Evolutionary conservation across 1,140 invertebrate genomes (phyloP), one percentile per base, ranked within the genome.

Genomic region (Telenomus remus): DNA sequence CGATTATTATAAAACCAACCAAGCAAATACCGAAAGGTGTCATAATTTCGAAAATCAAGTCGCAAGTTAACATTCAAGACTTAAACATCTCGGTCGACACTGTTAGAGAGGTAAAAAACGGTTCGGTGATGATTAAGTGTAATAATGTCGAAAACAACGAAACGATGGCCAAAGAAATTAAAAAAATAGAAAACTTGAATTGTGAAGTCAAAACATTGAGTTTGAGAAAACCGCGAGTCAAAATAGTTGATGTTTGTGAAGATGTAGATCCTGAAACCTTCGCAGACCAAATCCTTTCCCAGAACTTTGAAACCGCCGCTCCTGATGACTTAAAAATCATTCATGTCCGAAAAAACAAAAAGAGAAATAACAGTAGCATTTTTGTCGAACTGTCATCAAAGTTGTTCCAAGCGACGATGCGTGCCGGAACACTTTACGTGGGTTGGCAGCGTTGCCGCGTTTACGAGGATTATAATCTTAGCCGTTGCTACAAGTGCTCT

Each of bases 1-100:
- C 54, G 9, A 46, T 56, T 46, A 1, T 56, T 0, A 44, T 56
- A 1, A 56, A 56, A 46, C 54, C 54, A 10, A 56, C 12, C 10
- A 7, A 33, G 2, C 9, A 34, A 14, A 33, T 0, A 0, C 4
- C 11, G 6, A 56, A 46, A 56, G 42, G 27, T 9, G 13, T n/a
- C n/a, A 42, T 55, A 15, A 43, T 42, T 2, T 43, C 42, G 3
- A 55, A 42, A 56, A 56, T 56, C 4, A 56, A 33, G 9, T 13
- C 10, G 9, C 11, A 44, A 56, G 12, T 56, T 27, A 46, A 56
- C 7, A n/a, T 56, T 1, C 16, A 16, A 0, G 43, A 46, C 3
- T 10, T 46, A 11, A 46, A 46, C 2, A 56, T 56, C 13, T 33
- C 54, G 39, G 42, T 56, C 12, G 19, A 56, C 8, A 34, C n/a